Percentiles rank a stretch among this genome's conserved stretches.
Evolutionary conservation across 2,113 vertebrate genomes (phyloP).

Genomic region (Zapus hudsonius): DNA sequence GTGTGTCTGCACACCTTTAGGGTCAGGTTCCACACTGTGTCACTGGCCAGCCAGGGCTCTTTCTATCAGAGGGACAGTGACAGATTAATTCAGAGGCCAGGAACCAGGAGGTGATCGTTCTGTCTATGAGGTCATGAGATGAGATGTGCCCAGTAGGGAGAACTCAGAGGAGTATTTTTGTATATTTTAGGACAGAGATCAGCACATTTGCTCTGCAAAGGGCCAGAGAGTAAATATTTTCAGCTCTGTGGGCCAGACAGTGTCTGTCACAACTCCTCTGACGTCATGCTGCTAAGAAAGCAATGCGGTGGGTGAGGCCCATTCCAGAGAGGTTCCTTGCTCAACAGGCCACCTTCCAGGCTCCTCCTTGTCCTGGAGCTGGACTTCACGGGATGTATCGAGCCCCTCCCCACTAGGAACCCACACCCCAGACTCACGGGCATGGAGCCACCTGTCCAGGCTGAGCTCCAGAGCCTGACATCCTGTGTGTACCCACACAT

Average conservation of each 20-base stretch:
- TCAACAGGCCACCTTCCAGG: neutral
- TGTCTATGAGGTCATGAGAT: accelerated
- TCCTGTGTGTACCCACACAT: accelerated
- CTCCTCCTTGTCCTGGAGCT: neutral
- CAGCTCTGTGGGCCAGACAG: neutral
- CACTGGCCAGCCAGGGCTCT: no score
- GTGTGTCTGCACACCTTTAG: accelerated
- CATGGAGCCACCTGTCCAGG: neutral
- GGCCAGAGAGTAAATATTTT: neutral
- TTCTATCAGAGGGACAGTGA: neutral
- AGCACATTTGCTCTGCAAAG: neutral
- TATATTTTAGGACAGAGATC: neutral
- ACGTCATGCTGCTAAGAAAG: neutral
- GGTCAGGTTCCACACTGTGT: accelerated
- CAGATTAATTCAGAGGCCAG: neutral
- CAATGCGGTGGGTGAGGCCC: neutral
- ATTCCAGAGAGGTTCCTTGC: neutral
- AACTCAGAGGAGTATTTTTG: neutral
- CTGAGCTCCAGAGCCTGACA: accelerated
- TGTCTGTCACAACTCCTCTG: neutral
- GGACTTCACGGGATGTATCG: accelerated
- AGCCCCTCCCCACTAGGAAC: neutral
- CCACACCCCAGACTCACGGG: neutral
- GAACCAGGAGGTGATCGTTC: neutral
- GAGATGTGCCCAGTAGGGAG: accelerated